Evolutionary conservation across 2,888 invertebrate species (phyloP).

Genomic region (Archaeoteleia sp.): DNA sequence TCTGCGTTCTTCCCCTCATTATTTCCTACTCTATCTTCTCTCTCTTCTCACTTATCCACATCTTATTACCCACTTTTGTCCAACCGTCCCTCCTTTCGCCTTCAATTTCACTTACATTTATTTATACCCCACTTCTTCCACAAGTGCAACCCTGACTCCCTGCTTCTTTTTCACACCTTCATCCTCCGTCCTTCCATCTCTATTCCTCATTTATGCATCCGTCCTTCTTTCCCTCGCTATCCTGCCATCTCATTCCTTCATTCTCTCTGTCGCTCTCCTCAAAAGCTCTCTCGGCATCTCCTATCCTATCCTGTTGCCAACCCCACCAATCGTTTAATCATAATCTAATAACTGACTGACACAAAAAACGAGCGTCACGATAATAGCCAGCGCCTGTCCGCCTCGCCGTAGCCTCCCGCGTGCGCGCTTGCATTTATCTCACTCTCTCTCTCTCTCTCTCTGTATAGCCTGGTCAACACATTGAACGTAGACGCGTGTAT

Average conservation of each 20-base stretch:
- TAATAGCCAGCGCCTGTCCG: conserved; percentile 57
- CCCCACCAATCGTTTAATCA: conserved; percentile 73
- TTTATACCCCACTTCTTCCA: too few species aligned
- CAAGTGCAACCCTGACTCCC: too few species aligned
- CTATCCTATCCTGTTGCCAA: conserved; percentile 51
- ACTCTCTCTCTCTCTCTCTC: conserved; percentile 15
- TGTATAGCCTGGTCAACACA: conserved; percentile 2
- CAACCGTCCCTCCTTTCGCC: too few species aligned
- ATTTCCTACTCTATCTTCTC: too few species aligned
- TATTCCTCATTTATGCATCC: too few species aligned
- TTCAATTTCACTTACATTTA: too few species aligned
- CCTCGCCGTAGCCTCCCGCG: conserved; percentile 53
- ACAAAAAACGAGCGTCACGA: conserved; percentile 73
- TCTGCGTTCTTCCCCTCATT: too few species aligned
- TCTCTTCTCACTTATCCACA: too few species aligned
- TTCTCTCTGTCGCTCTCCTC: not conserved
- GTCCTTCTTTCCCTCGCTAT: too few species aligned
- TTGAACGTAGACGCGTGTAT: conserved; percentile 12
- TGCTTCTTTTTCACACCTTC: conserved; percentile 3
- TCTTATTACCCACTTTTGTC: too few species aligned
- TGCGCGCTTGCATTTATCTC: conserved; percentile 19
- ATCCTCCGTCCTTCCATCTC: conserved; percentile 1
- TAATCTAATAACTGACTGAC: conserved; percentile 74
- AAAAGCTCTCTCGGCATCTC: conserved; percentile 15
- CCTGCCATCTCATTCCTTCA: conserved; percentile 32